Percentiles rank a stretch among this genome's conserved stretches.
Evolutionary conservation across 2,888 invertebrate species (phyloP).

Genomic region (Drosophila picticornis): DNA sequence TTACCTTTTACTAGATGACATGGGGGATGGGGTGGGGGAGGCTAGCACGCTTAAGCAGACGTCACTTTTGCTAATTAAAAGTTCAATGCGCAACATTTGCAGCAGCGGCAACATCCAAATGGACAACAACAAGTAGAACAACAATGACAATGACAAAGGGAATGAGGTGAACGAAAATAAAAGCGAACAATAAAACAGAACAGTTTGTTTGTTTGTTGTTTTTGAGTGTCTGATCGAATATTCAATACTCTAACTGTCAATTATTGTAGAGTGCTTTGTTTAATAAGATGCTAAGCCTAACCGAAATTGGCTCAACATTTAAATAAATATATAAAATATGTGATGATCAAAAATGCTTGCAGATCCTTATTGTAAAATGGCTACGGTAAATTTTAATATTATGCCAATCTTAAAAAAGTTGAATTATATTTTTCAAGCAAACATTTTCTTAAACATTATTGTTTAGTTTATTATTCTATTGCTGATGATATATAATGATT

Average conservation of each 20-base stretch:
- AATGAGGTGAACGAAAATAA: slow-evolving; percentile 37
- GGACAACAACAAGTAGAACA: slow-evolving; percentile 35
- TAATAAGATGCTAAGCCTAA: no score
- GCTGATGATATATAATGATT: not conserved
- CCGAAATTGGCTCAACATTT: no score
- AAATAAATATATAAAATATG: not conserved
- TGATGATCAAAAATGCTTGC: no score
- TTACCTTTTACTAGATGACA: slow-evolving; percentile 19
- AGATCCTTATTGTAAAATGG: no score
- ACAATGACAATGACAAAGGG: slow-evolving; percentile 54
- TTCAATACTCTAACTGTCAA: slow-evolving; percentile 15
- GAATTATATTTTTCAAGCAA: no score
- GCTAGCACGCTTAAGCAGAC: slow-evolving; percentile 51
- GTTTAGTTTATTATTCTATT: no score
- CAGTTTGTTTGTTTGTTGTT: not conserved
- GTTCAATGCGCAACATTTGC: slow-evolving; percentile 76
- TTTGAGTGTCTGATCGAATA: slow-evolving; percentile 9
- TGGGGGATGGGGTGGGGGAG: not conserved
- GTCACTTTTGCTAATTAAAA: slow-evolving; percentile 73
- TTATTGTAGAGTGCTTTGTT: no score
- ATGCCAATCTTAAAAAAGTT: no score
- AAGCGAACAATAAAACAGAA: slow-evolving; percentile 38
- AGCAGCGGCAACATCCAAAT: slow-evolving; percentile 46
- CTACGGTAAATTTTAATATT: no score
- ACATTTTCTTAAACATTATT: no score